Conservation (phyloP, 2,888 invertebrate species). For the Ariolimax columbianus region DNA sequence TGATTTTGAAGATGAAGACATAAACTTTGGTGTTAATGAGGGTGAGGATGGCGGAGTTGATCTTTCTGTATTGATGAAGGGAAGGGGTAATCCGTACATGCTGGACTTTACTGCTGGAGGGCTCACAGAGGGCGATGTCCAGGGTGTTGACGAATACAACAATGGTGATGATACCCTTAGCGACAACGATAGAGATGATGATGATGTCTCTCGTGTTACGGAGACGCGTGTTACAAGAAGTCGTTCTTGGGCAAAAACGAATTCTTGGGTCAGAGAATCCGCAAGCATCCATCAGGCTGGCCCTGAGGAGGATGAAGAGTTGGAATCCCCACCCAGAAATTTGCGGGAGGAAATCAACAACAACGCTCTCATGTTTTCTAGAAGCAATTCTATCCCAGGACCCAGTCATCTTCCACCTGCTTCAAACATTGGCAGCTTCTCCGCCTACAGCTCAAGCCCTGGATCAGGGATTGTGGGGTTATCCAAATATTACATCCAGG, state of each 20-base stretch:
- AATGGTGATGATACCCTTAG: slow-evolving; percentile 23
- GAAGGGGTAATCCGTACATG: slow-evolving; percentile 47
- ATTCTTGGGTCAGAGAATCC: slow-evolving; percentile 30
- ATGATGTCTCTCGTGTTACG: too few species aligned
- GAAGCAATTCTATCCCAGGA: background rate
- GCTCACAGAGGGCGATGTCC: slow-evolving; percentile 30
- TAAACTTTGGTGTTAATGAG: slow-evolving; percentile 35
- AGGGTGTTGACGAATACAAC: slow-evolving; percentile 33
- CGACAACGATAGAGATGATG: slow-evolving; percentile 5
- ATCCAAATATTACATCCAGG: background rate
- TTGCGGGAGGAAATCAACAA: slow-evolving; percentile 46
- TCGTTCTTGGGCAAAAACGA: too few species aligned
- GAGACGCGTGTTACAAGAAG: too few species aligned
- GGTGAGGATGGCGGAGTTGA: slow-evolving; percentile 39
- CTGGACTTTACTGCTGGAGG: slow-evolving; percentile 43
- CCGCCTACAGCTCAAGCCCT: background rate
- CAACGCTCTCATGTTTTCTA: slow-evolving; percentile 30
- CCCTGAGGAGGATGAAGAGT: slow-evolving; percentile 28
- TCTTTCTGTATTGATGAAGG: slow-evolving; percentile 25
- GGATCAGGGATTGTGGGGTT: background rate
- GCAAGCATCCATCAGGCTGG: background rate
- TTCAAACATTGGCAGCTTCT: background rate
- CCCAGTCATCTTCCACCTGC: background rate
- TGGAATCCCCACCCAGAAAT: slow-evolving; percentile 43
- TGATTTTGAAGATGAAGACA: slow-evolving; percentile 45